Percentiles rank a stretch among this genome's conserved stretches.
Evolutionary conservation across 2,888 invertebrate genomes (phyloP).

Genomic region (Pristionchus mayeri): DNA sequence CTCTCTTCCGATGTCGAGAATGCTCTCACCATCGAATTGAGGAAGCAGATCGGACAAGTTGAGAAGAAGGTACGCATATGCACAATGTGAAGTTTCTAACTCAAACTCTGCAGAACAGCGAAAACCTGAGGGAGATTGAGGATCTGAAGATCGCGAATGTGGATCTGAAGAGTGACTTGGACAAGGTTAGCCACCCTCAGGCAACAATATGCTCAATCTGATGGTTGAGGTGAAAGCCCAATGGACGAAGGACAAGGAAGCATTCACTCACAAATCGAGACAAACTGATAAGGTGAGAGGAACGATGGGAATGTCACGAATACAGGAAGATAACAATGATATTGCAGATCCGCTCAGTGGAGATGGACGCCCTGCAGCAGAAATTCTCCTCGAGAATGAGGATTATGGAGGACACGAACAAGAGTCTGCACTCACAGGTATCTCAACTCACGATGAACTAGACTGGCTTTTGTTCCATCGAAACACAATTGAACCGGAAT

Average conservation of each 20-base stretch:
- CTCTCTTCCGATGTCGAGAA: slow-evolving; percentile 25
- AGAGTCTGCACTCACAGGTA: slow-evolving; percentile 73
- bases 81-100: too few species aligned
- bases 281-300: slow-evolving; percentile 72
- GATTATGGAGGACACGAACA: slow-evolving; percentile 76
- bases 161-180: slow-evolving; percentile 69
- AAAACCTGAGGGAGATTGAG: slow-evolving; percentile 60
- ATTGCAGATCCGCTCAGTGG: slow-evolving; percentile 63
- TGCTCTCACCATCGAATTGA: slow-evolving; percentile 60
- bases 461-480: too few species aligned
- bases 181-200: slow-evolving; percentile 51
- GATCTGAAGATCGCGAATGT: slow-evolving; percentile 70
- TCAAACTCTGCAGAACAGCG: slow-evolving; percentile 60
- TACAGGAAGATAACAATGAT: neutral
- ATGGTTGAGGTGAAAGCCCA: slow-evolving; percentile 53
- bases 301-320: neutral
- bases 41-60: slow-evolving; percentile 63
- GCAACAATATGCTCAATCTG: neutral
- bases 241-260: slow-evolving; percentile 70
- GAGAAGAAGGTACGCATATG: slow-evolving; percentile 64
- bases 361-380: slow-evolving; percentile 75
- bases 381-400: slow-evolving; percentile 75
- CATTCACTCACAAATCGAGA: slow-evolving; percentile 71
- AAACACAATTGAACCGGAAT: neutral
- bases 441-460: too few species aligned